Evolutionary conservation across 2,113 vertebrate genomes (phyloP).

Genomic region (Tichodroma muraria): DNA sequence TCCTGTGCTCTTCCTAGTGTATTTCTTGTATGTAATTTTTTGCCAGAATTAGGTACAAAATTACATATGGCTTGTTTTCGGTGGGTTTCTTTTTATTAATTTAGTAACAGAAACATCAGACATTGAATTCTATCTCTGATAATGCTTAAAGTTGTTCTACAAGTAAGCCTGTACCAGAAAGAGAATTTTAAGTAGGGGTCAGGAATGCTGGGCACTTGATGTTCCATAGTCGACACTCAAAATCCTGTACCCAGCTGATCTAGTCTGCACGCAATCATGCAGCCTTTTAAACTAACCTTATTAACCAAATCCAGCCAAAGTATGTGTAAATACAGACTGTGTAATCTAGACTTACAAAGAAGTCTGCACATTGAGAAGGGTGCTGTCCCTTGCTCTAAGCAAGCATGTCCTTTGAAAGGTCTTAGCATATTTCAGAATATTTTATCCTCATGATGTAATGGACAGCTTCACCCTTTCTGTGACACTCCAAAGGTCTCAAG

Average conservation of each 20-base stretch:
- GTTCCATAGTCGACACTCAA: background rate
- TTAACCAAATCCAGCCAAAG: conserved; percentile 15
- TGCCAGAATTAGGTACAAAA: background rate
- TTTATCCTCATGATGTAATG: background rate
- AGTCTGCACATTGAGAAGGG: background rate
- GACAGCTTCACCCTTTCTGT: background rate
- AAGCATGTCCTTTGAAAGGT: background rate
- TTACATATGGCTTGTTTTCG: background rate
- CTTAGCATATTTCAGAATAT: background rate
- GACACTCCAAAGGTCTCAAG: background rate
- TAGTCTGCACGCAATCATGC: background rate
- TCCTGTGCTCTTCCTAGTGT: background rate
- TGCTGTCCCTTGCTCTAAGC: background rate
- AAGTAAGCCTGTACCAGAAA: background rate
- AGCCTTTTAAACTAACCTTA: conserved; percentile 25
- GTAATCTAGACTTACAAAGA: background rate
- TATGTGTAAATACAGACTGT: conserved; percentile 12
- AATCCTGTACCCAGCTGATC: background rate
- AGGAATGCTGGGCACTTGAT: background rate
- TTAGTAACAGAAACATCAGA: background rate
- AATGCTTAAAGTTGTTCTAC: background rate
- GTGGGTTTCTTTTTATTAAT: background rate
- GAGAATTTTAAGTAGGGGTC: background rate
- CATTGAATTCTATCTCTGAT: background rate
- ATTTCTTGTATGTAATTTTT: background rate